Base-by-base conservation (phyloP, 1,140 invertebrate species). In the Spodoptera frugiperda region DNA sequence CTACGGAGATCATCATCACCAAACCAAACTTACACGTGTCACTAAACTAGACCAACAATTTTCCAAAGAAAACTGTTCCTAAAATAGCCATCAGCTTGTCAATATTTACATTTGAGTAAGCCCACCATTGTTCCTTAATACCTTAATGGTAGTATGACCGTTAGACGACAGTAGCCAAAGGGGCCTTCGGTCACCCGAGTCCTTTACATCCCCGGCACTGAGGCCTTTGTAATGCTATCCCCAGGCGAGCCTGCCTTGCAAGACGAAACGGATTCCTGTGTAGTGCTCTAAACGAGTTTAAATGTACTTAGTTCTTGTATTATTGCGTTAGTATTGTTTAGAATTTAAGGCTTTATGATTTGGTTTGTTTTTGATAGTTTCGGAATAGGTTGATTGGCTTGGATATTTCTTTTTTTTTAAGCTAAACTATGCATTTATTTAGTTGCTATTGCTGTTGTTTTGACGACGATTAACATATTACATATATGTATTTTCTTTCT, bases 141-240 rank as follows among this genome's bases (percentile, higher is more conserved):
- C 53, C 68, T 72, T 72, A 72, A 72, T 72, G 51, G 68, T 72
- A 49, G 55, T 73, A 55, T 73, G 71, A 19, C 53, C 44, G 71
- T 73, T 61, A 61, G 44, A 44, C 39, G 33, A 46, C n/a, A 15
- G n/a, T 44, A 30, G 61, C 21, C 55, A 51, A 51, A 46, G 72
- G 39, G 21, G 49, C 14, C 72, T 25, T 10, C 59, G 70, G 71
- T 68, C 77, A 78, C 51, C 12, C 25, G 76, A 48, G 25, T 67
- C 73, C 73, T 67, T 76, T 67, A 67, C 61, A 76, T 51, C 49
- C 61, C 8, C 30, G 44, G 39, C 19, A 76, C 54, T 25, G 33
- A 78, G 61, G 70, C 59, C 77, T 78, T 78, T 78, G 71, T 78
- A 78, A 74, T 78, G 77, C 17, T 72, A 74, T 78, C 71, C 59